A percentile compares a stretch with the other conserved stretches of the same genome.
Conservation (phyloP, 1,140 invertebrate genomes). For the Hylyphantes graminicola region DNA sequence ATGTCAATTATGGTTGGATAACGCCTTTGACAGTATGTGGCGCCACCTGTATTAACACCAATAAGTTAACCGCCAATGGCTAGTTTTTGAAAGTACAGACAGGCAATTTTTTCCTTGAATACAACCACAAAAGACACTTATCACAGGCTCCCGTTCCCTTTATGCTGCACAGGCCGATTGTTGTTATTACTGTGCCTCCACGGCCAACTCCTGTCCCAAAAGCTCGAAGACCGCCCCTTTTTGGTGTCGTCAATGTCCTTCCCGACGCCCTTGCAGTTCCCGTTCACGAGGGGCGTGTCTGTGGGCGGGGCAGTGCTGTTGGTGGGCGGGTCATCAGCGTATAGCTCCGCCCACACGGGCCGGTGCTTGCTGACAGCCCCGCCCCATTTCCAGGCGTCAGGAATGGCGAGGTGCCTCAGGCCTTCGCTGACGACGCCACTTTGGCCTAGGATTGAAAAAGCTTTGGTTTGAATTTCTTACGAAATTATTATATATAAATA, state of each 20-base stretch:
- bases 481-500: too few relatives aligned
- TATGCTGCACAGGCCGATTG: constrained; percentile 18
- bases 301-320: not conserved
- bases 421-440: constrained; percentile 76
- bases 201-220: constrained; percentile 41
- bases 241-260: not conserved
- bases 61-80: too few relatives aligned
- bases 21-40: too few relatives aligned
- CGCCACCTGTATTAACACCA: too few relatives aligned
- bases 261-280: constrained; percentile 15
- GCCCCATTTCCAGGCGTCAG: constrained; percentile 83
- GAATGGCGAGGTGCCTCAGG: constrained; percentile 81
- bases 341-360: constrained; percentile 76
- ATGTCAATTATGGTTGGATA: too few relatives aligned
- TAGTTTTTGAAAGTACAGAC: too few relatives aligned
- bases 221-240: constrained; percentile 39
- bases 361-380: constrained; percentile 79
- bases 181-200: constrained; percentile 48
- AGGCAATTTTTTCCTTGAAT: too few relatives aligned
- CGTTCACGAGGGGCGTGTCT: not conserved
- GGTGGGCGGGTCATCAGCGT: constrained; percentile 34
- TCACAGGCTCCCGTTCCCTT: constrained; percentile 53
- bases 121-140: not conserved
- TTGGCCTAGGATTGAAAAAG: constrained; percentile 68
- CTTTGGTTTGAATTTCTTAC: too few relatives aligned